These are phyloP conservation scores for Macrotis lagotis DNA, from an alignment of 2,113 vertebrate species.

Conservation along the genomic window DNA sequence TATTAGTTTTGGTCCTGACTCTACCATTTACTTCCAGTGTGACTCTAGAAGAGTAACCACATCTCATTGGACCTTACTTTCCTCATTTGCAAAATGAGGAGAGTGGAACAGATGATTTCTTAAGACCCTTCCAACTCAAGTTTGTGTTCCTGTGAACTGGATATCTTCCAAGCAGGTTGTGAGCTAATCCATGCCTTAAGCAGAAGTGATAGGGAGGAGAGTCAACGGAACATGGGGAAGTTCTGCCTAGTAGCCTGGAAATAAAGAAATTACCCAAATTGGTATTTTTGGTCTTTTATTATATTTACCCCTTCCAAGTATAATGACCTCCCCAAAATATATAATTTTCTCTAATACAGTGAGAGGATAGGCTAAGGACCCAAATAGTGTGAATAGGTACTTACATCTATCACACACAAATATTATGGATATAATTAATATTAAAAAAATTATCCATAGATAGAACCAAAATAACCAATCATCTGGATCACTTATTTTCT, in stretches of 20 bases:
- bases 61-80: neutral
- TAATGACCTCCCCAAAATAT: neutral
- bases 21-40: neutral
- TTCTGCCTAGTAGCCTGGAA: neutral
- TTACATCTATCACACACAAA: neutral
- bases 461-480: neutral
- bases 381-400: neutral
- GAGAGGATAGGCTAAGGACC: neutral
- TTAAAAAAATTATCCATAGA: neutral
- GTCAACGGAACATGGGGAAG: neutral
- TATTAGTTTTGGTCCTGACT: neutral
- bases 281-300: neutral
- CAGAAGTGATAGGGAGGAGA: neutral
- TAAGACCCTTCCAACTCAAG: neutral
- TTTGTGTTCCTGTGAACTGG: neutral
- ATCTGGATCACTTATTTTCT: neutral
- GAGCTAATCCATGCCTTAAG: neutral
- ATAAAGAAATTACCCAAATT: neutral
- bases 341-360: neutral
- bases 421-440: neutral
- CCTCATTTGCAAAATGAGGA: neutral
- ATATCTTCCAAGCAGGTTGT: neutral
- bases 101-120: neutral
- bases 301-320: neutral
- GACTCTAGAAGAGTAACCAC: neutral